Evolutionary conservation across 2,888 invertebrate species (phyloP), one percentile per base, ranked within the genome.

Genomic region (Pseudococcus jackbeardsleyi): DNA sequence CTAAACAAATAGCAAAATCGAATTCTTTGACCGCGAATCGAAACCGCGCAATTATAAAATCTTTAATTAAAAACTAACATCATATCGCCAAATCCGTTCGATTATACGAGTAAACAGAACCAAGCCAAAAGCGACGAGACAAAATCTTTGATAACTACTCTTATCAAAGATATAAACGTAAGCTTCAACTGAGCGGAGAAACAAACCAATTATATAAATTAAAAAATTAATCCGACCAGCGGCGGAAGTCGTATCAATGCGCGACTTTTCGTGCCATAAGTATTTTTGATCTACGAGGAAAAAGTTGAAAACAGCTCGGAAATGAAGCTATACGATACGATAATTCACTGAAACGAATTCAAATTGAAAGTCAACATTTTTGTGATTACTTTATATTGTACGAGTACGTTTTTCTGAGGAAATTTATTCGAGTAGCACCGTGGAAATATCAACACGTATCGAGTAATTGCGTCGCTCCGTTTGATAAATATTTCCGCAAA

Each of bases 401-500:
- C 6, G 9, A 6, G 17, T 59, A 59, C 59, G 59, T 59, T 59
- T 59, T 59, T 19, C 19, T 59, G 5, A 5, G 7, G 11, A 19
- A 59, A 59, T 59, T 59, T 59, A 59, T 19, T n/a, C 59, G 59
- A 59, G 5, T 59, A 59, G 19, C 59, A 59, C 19, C 1, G 59
- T 8, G 59, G 8, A 59, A 59, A 59, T 59, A 59, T 59, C 59
- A 59, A 59, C 59, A 59, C 59, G 59, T 59, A 19, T 59, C 59
- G 59, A 59, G 19, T 59, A 19, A 59, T 59, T 59, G 59, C 59
- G 59, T 59, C 59, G 26, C 26, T n/a, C 9, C 19, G 19, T 59
- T 59, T 59, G 19, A 59, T 59, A 59, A 59, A 59, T 19, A 59
- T 59, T 59, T 59, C 59, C 59, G 59, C 59, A 59, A 59, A 59